A percentile compares a stretch with the other conserved stretches of the same genome.
phyloP scores from a whole-genome alignment of 2,113 vertebrate genomes.

The Hylia prasina region DNA sequence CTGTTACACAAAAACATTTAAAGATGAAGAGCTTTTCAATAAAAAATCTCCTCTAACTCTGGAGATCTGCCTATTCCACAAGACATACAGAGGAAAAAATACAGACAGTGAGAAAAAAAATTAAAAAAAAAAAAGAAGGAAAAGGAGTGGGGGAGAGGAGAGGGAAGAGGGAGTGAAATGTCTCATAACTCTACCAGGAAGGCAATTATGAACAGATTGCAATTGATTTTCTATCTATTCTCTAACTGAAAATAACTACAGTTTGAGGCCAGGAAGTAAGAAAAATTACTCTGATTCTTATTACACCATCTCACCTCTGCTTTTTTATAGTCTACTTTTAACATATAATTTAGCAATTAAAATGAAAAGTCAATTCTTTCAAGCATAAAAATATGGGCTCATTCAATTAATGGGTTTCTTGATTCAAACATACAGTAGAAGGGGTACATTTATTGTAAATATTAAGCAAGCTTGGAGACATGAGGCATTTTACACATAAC shows the following conservation, averaged over 20 bases:
- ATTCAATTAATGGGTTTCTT: background rate
- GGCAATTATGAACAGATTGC: background rate
- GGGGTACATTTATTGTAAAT: background rate
- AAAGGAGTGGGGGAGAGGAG: accelerated
- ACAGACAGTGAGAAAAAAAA: background rate
- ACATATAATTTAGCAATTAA: background rate
- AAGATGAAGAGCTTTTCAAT: background rate
- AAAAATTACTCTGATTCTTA: background rate
- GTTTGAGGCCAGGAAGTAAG: background rate
- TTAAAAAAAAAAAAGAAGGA: background rate
- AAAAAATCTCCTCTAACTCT: background rate
- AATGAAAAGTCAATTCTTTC: background rate
- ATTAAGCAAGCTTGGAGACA: background rate
- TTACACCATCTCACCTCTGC: background rate
- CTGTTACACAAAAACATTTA: background rate
- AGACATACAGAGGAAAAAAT: background rate
- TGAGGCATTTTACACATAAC: background rate
- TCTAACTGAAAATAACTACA: constrained; percentile 9
- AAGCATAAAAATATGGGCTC: background rate
- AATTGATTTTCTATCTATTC: constrained; percentile 20
- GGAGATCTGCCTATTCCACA: background rate
- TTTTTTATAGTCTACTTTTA: background rate
- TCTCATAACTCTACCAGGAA: background rate
- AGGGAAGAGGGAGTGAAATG: background rate
- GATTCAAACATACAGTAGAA: background rate